Conservation (phyloP, 2,797 vertebrate species). For the Manis javanica region DNA sequence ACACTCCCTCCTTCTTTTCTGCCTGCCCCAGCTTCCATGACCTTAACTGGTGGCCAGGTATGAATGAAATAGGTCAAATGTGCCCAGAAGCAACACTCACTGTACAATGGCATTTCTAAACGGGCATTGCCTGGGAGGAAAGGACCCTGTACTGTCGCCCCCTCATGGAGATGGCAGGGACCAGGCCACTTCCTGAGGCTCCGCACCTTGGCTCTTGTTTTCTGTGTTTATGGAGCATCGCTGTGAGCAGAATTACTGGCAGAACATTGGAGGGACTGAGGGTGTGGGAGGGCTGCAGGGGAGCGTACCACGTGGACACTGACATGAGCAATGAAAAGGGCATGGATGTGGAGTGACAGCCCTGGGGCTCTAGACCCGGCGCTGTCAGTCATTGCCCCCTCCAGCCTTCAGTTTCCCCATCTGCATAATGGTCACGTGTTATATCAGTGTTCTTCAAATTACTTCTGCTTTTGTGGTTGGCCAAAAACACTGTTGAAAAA, state of each 20-base stretch:
- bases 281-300: not conserved
- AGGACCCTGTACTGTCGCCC: not conserved
- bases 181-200: no score
- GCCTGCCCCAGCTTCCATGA: not conserved
- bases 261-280: fast-evolving
- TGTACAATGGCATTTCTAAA: not conserved
- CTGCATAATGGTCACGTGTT: not conserved
- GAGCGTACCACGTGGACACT: fast-evolving
- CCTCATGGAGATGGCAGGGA: not conserved
- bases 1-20: not conserved
- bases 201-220: not conserved
- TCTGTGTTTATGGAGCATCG: not conserved
- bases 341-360: fast-evolving
- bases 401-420: not conserved
- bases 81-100: not conserved
- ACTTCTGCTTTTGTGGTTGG: not conserved
- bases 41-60: no score
- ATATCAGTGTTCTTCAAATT: not conserved
- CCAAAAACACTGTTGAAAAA: not conserved
- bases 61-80: not conserved
- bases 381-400: not conserved
- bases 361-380: fast-evolving
- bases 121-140: not conserved
- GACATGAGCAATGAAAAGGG: fast-evolving
- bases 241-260: not conserved